Percentiles rank a stretch among this genome's conserved stretches.
These are phyloP conservation scores for Odocoileus virginianus DNA, from an alignment of 2,113 vertebrate species.

Conservation along the genomic window DNA sequence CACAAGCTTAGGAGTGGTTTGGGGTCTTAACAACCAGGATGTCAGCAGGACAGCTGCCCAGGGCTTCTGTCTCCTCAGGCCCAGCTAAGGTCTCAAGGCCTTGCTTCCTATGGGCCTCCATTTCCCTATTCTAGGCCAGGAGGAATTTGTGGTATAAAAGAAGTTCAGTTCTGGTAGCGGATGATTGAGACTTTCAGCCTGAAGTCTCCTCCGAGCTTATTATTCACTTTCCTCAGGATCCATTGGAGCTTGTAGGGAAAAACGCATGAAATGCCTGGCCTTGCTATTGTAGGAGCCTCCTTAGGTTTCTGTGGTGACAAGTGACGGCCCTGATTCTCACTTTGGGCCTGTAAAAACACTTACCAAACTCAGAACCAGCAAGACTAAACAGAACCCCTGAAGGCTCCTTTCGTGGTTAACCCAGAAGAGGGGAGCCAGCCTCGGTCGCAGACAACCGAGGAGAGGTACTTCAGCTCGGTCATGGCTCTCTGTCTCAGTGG, in stretches of 20 bases:
- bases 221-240: neutral
- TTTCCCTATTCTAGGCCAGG: neutral
- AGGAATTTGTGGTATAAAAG: neutral
- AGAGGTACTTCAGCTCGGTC: neutral
- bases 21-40: neutral
- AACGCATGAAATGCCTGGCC: too few relatives aligned
- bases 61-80: neutral
- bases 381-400: neutral
- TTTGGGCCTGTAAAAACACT: neutral
- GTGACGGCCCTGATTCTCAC: neutral
- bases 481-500: neutral
- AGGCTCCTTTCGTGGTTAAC: neutral
- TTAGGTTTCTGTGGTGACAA: neutral
- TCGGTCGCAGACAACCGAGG: neutral
- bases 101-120: neutral
- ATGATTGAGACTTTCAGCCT: neutral
- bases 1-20: neutral
- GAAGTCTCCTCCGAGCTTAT: neutral
- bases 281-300: neutral
- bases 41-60: too few relatives aligned
- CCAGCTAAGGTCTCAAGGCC: neutral
- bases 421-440: neutral
- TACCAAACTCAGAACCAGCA: neutral
- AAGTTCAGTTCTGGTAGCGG: neutral
- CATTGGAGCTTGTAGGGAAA: rapidly evolving